Base-by-base conservation (phyloP, 1,140 invertebrate genomes). In the Leptoteleia sp. region DNA sequence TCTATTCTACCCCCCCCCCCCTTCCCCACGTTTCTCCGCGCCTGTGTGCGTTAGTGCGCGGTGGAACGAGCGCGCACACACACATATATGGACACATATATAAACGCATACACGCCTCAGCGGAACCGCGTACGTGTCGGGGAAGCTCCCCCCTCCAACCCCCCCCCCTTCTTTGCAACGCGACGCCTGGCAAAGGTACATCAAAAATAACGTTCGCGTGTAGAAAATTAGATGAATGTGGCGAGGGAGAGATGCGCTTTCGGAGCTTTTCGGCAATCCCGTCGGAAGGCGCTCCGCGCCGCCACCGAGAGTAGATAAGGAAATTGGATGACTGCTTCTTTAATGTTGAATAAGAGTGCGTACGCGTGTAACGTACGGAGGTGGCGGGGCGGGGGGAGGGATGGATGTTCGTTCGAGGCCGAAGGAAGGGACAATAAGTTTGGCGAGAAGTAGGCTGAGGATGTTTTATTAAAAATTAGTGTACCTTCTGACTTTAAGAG, bases 131-230 rank as follows among this genome's bases (percentile, higher is more conserved):
- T 22, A 45, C 40, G 19, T 40, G 40, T 61, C 4, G 19, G 13
- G 15, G 11, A 4, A 13, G 13, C 4, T 11, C 19, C 37, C 33
- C 25, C 22, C 52, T 33, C 17, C 19, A n/a, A 16, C 35, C 35
- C 33, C 47, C 47, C 22, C 47, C 37, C 47, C 25, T n/a, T 16
- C 19, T 35, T 9, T 38, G 11, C n/a, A 15, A 31, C 65, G 11
- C 59, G 37, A 29, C 45, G 48, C 52, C 17, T 0, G 9, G 42
- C 40, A 13, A 40, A 68, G 52, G 35, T 52, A 59, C 43, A 59
- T 70, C 43, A 70, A 52, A 70, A 70, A 70, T 50, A 70, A 70
- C 52, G 54, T 35, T 59, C 4, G 33, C 65, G 43, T 33, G 42
- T 25, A 15, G 35, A 19, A 68, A 68, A 68, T 47, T 57, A 47